These are phyloP conservation scores for Umimayanthus chanpuru DNA, from an alignment of 92 coral and sea anemone species.

Conservation along the genomic window DNA sequence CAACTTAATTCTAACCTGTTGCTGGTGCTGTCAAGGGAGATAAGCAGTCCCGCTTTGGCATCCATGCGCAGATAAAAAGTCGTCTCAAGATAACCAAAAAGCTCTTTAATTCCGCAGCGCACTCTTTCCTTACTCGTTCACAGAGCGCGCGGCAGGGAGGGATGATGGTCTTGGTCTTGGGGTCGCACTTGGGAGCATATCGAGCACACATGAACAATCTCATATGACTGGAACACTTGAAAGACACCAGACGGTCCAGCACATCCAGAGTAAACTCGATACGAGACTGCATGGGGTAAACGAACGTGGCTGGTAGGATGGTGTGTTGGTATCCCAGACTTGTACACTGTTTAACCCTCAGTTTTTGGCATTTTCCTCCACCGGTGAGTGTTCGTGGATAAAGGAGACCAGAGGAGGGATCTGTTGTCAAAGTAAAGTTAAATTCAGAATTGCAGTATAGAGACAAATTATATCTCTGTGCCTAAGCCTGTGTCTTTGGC, in stretches of 20 bases:
- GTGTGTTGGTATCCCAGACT: constrained; percentile 35
- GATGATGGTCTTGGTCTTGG: neutral
- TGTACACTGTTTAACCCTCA: constrained; percentile 23
- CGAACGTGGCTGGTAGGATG: constrained; percentile 35
- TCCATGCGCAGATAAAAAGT: neutral
- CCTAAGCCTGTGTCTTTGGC: no score
- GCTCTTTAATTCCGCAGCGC: neutral
- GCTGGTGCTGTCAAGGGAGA: neutral
- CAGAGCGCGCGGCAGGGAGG: constrained; percentile 27
- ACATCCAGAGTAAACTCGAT: constrained; percentile 10
- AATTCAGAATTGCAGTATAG: neutral
- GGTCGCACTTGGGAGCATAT: constrained; percentile 34
- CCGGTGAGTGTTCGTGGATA: constrained; percentile 39
- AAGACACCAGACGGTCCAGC: neutral
- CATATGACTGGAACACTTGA: constrained; percentile 16
- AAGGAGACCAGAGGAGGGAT: constrained; percentile 11
- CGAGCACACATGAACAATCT: constrained; percentile 25
- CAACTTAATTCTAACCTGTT: neutral
- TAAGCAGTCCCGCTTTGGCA: constrained; percentile 26
- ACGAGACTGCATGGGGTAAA: constrained; percentile 15
- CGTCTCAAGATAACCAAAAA: neutral
- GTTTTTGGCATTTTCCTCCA: constrained; percentile 34
- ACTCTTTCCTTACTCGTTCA: constrained; percentile 21
- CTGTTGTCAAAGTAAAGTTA: neutral
- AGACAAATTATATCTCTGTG: no score